A percentile compares a stretch with the other conserved stretches of the same genome.
phyloP scores from a whole-genome alignment of 2,888 invertebrate species.

The Oxystoma pomonae region DNA sequence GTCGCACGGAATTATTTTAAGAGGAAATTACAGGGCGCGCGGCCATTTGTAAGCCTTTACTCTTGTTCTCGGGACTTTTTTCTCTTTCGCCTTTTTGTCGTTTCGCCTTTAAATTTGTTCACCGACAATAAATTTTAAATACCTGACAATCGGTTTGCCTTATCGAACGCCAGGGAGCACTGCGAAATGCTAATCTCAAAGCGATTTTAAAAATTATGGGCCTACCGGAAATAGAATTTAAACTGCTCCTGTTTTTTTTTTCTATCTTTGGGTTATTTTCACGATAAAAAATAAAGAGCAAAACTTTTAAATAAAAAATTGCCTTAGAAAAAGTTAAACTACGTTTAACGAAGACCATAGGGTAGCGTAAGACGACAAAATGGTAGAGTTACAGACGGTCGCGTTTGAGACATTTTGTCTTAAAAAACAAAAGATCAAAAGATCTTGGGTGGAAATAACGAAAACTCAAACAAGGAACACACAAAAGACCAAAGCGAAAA shows the following conservation, averaged over 20 bases:
- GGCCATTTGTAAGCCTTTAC: conserved; percentile 44
- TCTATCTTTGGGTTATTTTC: too few species aligned
- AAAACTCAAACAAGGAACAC: too few species aligned
- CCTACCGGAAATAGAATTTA: not conserved
- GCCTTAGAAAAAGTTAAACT: not conserved
- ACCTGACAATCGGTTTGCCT: conserved; percentile 14
- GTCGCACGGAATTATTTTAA: conserved; percentile 46
- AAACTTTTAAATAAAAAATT: not conserved
- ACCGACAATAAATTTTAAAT: conserved; percentile 18
- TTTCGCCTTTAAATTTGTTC: conserved; percentile 8
- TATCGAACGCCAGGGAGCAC: conserved; percentile 1
- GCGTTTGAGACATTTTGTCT: too few species aligned
- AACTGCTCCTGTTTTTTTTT: too few species aligned
- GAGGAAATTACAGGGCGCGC: conserved; percentile 46
- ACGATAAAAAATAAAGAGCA: too few species aligned
- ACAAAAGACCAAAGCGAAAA: too few species aligned
- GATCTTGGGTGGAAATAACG: too few species aligned
- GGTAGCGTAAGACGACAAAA: too few species aligned
- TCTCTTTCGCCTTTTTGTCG: conserved; percentile 6
- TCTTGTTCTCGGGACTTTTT: conserved; percentile 9
- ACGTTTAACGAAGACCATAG: too few species aligned
- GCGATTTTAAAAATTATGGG: not conserved
- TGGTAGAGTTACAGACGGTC: too few species aligned
- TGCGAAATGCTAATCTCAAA: not conserved
- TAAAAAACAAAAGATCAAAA: too few species aligned